Evolutionary conservation across 92 coral and sea anemone genomes (phyloP), one percentile per base, ranked within the genome.

Genomic region (Montipora capitata): DNA sequence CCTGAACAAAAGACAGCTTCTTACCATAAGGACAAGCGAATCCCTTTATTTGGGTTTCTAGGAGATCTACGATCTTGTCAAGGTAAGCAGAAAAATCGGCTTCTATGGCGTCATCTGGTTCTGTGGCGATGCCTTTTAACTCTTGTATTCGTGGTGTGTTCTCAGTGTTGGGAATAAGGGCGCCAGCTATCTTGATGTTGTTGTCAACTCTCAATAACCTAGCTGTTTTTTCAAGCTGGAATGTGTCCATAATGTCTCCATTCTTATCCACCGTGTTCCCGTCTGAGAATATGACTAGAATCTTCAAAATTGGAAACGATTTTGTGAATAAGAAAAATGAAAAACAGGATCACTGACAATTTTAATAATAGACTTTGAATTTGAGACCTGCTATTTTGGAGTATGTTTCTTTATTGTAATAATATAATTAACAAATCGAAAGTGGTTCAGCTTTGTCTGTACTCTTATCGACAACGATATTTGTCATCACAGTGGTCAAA

Each of bases 211-310:
- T 72, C 63, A 83, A 17, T 44, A 11, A 7, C 61, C 45, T 57
- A 40, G 18, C 88, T 40, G 80, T 74, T 51, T 83, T 16, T 4
- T 59, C 58, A 42, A 83, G 88, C 9, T 2, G 17, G 72, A 41
- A 57, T 72, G 72, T 83, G 67, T 83, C 79, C 74, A 73, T 17
- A 38, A 72, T 27, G 4, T 35, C 13, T n/a, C 78, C 87, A 54
- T 40, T 15, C 10, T 10, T 67, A 72, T 70, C 16, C 57, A 54
- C 68, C 5, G 79, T 7, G 8, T 12, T 83, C 41, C 87, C 87
- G 79, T 83, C 87, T 56, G 87, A 54, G 69, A 83, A 59, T 35
- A 83, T 18, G 2, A 83, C 87, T 17, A 71, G 13, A 49, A 83
- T 72, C 87, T 83, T 35, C 27, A 20, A 20, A 20, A 20, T 20